Conservation (phyloP, 2,888 invertebrate species). For the Proisotoma minuta region DNA sequence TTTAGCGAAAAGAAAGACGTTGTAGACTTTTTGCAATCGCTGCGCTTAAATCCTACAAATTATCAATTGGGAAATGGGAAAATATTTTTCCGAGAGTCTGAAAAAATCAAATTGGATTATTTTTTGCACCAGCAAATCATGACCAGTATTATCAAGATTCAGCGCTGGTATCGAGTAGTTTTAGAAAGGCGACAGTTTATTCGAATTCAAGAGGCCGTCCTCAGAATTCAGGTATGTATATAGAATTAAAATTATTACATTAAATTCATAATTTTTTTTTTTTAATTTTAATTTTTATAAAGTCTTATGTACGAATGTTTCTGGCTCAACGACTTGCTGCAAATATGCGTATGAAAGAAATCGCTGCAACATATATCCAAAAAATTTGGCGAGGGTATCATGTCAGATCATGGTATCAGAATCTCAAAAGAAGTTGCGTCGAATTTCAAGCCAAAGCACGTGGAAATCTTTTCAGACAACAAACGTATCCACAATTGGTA, state of each 20-base stretch:
- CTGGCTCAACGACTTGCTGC: constrained; percentile 58
- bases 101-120: constrained; percentile 86
- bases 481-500: constrained; percentile 54
- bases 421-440: constrained; percentile 59
- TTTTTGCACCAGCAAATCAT: constrained; percentile 89
- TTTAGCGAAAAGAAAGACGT: constrained; percentile 79
- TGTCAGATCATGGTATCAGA: constrained; percentile 63
- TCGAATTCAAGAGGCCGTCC: constrained; percentile 65
- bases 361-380: constrained; percentile 65
- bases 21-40: constrained; percentile 71
- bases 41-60: constrained; percentile 81
- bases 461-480: constrained; percentile 62
- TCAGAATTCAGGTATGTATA: constrained; percentile 63
- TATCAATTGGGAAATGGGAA: constrained; percentile 85
- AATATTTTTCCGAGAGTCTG: constrained; percentile 88
- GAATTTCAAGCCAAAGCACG: constrained; percentile 68
- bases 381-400: constrained; percentile 69
- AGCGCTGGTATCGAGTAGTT: constrained; percentile 82
- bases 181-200: constrained; percentile 73
- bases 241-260: constrained; percentile 12
- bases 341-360: constrained; percentile 50
- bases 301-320: constrained; percentile 66
- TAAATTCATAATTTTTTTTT: neutral
- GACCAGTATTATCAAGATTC: constrained; percentile 84
- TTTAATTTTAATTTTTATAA: constrained; percentile 24